Percentiles rank a stretch among this genome's conserved stretches.
Evolutionary conservation across 2,113 vertebrate genomes (phyloP).

Genomic region (Silurus asotus): DNA sequence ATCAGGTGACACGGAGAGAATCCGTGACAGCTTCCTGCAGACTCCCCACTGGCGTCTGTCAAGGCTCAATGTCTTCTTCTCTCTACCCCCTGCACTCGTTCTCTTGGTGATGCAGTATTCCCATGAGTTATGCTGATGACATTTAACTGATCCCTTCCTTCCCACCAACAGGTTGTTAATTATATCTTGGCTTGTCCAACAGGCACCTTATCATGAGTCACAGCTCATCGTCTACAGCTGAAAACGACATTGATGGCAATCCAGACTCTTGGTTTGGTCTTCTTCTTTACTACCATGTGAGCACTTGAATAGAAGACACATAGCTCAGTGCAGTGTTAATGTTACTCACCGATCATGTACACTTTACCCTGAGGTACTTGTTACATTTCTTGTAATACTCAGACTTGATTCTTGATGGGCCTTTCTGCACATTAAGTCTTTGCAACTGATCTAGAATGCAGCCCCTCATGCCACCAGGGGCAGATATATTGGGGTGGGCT

Average conservation of each 20-base stretch:
- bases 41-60: constrained; percentile 1
- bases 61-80: not conserved
- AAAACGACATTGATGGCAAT: not conserved
- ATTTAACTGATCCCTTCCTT: constrained; percentile 29
- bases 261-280: not conserved
- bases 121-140: constrained; percentile 13
- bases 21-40: not conserved
- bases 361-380: not conserved
- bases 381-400: not conserved
- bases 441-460: not conserved
- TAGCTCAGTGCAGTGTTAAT: not conserved
- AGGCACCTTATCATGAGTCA: constrained; percentile 3
- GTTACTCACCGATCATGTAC: not conserved
- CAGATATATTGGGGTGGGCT: no score
- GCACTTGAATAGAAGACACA: not conserved
- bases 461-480: not conserved
- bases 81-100: not conserved
- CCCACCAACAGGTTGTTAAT: constrained; percentile 31
- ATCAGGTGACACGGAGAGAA: constrained; percentile 11
- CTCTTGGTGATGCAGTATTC: not conserved
- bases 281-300: not conserved
- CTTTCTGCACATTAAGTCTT: not conserved
- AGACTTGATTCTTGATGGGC: not conserved
- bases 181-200: constrained; percentile 23
- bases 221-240: constrained; percentile 8